Evolutionary conservation across 1,140 invertebrate species (phyloP).

Genomic region (Drosophila dunni): DNA sequence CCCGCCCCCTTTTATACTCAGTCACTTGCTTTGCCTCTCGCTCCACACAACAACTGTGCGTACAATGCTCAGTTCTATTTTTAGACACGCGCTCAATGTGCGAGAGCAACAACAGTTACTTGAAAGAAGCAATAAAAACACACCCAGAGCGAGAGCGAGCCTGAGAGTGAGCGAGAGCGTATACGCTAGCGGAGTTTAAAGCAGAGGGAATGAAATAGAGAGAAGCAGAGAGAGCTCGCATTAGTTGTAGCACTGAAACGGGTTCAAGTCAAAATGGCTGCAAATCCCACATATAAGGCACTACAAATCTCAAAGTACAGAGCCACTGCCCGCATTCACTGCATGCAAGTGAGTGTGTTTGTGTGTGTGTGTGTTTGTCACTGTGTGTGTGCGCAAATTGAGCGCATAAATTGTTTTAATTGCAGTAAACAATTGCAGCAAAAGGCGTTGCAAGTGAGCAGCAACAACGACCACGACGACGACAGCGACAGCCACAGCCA

Average conservation of each 20-base stretch:
- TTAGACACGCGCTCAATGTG: constrained; percentile 42
- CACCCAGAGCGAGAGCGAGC: neutral
- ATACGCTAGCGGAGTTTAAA: no score
- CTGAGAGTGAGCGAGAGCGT: neutral
- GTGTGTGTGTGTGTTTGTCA: constrained; percentile 19
- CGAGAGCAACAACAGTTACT: constrained; percentile 37
- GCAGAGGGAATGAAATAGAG: neutral
- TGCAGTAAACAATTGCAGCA: constrained; percentile 58
- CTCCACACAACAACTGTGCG: constrained; percentile 22
- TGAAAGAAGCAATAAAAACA: constrained; percentile 12
- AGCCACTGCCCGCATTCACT: constrained; percentile 21
- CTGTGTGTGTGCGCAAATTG: constrained; percentile 63
- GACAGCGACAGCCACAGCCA: constrained; percentile 39
- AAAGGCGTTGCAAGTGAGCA: constrained; percentile 29
- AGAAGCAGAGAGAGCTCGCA: neutral
- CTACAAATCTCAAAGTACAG: constrained; percentile 38
- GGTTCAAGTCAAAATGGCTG: constrained; percentile 50
- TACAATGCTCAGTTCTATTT: constrained; percentile 47
- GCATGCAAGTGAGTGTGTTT: neutral
- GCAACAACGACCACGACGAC: constrained; percentile 4
- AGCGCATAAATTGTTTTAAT: constrained; percentile 82
- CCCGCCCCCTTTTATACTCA: neutral
- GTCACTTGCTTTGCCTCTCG: neutral
- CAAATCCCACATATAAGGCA: constrained; percentile 32
- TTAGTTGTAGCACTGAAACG: constrained; percentile 15